Percentiles rank a stretch among this genome's conserved stretches.
Conservation (phyloP, 2,797 vertebrate genomes). For the Pitangus sulphuratus region DNA sequence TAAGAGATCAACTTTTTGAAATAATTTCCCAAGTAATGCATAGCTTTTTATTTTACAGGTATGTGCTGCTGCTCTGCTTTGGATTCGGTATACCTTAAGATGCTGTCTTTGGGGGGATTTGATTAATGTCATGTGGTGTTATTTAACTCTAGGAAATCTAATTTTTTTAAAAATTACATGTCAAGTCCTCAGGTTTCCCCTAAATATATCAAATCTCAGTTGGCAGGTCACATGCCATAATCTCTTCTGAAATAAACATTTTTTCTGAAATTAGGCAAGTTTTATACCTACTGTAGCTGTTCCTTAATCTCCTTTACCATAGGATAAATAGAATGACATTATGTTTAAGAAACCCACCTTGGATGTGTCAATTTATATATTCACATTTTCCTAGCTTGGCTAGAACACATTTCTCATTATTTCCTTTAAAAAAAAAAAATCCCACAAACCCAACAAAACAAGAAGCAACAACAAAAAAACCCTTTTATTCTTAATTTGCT, state of each 20-base stretch:
- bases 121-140: not conserved
- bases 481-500: not conserved
- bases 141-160: not conserved
- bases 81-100: not conserved
- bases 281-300: not conserved
- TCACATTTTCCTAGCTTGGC: not conserved
- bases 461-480: not conserved
- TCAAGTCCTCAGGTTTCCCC: not conserved
- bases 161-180: constrained; percentile 1
- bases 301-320: not conserved
- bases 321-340: not conserved
- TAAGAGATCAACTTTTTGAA: not conserved
- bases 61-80: not conserved
- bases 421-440: not conserved
- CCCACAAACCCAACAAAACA: not conserved
- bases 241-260: not conserved
- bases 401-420: not conserved
- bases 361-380: not conserved
- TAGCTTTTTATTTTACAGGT: not conserved
- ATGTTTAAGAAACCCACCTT: not conserved
- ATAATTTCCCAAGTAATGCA: not conserved
- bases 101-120: not conserved
- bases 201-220: not conserved
- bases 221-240: not conserved
- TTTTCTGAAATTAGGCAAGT: not conserved